phyloP scores from a whole-genome alignment of 2,797 vertebrate species.

The Eidolon dupreanum region DNA sequence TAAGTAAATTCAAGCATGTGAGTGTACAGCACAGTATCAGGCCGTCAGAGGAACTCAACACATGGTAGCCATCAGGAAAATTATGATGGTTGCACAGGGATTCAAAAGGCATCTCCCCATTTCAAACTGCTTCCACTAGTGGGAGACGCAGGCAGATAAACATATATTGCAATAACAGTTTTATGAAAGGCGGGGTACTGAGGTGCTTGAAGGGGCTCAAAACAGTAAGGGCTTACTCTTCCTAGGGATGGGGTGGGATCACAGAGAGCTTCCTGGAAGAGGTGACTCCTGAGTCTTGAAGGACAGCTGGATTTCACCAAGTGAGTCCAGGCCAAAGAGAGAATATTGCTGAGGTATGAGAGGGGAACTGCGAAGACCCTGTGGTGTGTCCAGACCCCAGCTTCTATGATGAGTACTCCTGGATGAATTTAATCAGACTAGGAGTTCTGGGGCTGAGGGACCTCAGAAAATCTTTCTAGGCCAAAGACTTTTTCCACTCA shows the following conservation, averaged over 20 bases:
- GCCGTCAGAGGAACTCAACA: neutral
- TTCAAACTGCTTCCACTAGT: neutral
- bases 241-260: neutral
- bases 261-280: slow-evolving; percentile 1
- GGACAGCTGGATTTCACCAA: neutral
- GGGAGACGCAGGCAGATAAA: neutral
- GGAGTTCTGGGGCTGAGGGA: neutral
- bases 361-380: neutral
- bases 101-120: neutral
- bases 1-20: neutral
- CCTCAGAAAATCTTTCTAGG: neutral
- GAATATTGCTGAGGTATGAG: neutral
- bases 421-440: neutral
- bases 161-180: neutral
- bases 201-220: neutral
- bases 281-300: neutral
- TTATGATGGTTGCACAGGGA: no score
- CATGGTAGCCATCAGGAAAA: neutral
- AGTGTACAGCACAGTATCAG: neutral
- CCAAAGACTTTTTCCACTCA: neutral
- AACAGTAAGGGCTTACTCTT: neutral
- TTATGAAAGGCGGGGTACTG: neutral
- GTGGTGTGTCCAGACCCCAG: neutral
- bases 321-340: neutral
- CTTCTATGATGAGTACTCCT: accelerated